Evolutionary conservation across 1,140 invertebrate genomes (phyloP), one percentile per base, ranked within the genome.

Genomic region (Zophobas morio): DNA sequence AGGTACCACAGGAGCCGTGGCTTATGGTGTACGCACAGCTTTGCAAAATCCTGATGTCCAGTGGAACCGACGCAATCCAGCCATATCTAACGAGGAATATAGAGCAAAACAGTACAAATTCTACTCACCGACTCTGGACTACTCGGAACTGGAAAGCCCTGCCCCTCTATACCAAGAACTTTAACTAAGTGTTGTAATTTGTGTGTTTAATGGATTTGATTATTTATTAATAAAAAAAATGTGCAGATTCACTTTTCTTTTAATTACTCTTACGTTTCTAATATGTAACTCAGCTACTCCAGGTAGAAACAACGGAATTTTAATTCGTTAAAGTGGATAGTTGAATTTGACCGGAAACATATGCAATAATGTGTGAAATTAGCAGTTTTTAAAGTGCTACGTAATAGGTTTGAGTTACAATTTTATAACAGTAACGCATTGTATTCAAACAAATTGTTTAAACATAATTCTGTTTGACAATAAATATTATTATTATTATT

Each of bases 51-150:
- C 95, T 47, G 95, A 96, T 83, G 95, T 96, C 6, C 88, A 92
- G 57, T 96, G 94, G 94, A 90, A 90, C 79, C 89, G 89, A 53
- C 90, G 88, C 54, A 85, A 82, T 33, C 95, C 95, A 82, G 90
- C 92, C 1, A 93, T 95, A 82, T 94, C 95, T 2, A 95, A 94
- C 92, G 88, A 96, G 81, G 90, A 92, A 75, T 96, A 94, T 84
- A 88, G 89, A 63, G 87, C 91, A 70, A 96, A 95, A 84, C 92
- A 94, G 81, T 95, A 96, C 84, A 96, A 96, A 90, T 92, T 93
- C 85, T 93, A 92, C 81, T 92, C 91, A 0, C 91, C 91, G 0
- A 88, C 85, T 70, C 84, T 88, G 76, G 91, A 93, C 84, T 92
- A 92, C 84, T 87, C 86, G 6, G 91, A 92, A 83, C 84, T 88